These are phyloP conservation scores for Delichon dasypus DNA, from an alignment of 2,797 vertebrate species.

Conservation along the genomic window DNA sequence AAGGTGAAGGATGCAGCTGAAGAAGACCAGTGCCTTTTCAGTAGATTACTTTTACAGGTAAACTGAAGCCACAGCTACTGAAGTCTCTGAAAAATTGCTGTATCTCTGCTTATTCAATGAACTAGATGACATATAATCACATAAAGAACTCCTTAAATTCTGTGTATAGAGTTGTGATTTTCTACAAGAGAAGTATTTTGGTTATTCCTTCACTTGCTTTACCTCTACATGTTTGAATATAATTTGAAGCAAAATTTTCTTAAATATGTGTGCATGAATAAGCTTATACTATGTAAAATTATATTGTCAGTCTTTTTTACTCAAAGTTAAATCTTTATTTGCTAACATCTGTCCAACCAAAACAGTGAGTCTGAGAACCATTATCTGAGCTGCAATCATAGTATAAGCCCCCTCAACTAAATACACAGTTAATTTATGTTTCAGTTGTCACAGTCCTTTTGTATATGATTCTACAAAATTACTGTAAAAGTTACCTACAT, in stretches of 20 bases:
- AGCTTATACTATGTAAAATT: not conserved
- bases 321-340: not conserved
- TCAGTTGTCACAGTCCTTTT: not conserved
- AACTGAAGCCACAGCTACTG: not conserved
- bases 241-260: not conserved
- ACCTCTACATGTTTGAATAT: not conserved
- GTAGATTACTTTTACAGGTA: not conserved
- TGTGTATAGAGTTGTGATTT: not conserved
- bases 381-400: not conserved
- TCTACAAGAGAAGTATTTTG: not conserved
- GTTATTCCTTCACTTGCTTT: not conserved
- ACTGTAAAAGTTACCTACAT: not conserved
- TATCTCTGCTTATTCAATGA: not conserved
- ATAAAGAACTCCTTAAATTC: not conserved
- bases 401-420: not conserved
- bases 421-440: not conserved
- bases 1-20: not conserved
- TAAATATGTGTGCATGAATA: not conserved
- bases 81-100: not conserved
- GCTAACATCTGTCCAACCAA: not conserved
- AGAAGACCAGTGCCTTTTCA: not conserved
- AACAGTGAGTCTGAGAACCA: not conserved
- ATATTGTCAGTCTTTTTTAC: not conserved
- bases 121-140: not conserved
- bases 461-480: not conserved